A percentile compares a stretch with the other conserved stretches of the same genome.
Evolutionary conservation across 2,797 vertebrate species (phyloP).

Genomic region (Acipenser ruthenus): DNA sequence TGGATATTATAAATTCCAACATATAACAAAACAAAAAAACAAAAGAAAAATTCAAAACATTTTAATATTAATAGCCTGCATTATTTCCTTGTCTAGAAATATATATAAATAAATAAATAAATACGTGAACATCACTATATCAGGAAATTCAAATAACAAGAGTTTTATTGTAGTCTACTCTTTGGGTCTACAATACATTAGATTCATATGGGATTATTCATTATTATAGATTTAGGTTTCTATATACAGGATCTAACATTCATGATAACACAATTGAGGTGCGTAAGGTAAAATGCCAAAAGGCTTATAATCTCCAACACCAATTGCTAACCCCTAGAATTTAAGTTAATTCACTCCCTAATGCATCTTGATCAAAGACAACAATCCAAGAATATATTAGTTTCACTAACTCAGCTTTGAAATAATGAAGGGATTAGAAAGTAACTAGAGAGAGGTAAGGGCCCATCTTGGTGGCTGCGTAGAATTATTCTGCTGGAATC

Average conservation of each 20-base stretch:
- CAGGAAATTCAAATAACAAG: too few relatives aligned
- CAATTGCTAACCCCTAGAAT: constrained; percentile 2
- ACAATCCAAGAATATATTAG: neutral
- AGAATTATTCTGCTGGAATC: neutral
- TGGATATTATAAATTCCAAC: neutral
- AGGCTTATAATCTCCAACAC: neutral
- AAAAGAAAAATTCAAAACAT: too few relatives aligned
- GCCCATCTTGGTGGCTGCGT: constrained; percentile 3
- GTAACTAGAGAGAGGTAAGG: neutral
- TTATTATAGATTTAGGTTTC: too few relatives aligned
- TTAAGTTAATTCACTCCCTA: constrained; percentile 11
- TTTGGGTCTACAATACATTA: too few relatives aligned
- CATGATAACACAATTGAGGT: neutral
- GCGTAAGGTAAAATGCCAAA: neutral
- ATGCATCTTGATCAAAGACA: constrained; percentile 5
- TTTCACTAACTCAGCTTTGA: neutral
- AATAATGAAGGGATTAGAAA: neutral
- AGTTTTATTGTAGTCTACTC: too few relatives aligned
- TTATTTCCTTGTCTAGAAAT: too few relatives aligned
- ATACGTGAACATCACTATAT: too few relatives aligned
- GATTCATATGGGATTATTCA: too few relatives aligned
- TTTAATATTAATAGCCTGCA: too few relatives aligned
- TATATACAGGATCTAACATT: too few relatives aligned
- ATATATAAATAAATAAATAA: too few relatives aligned
- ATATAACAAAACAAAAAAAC: too few relatives aligned